A percentile compares a stretch with the other conserved stretches of the same genome.
These are phyloP conservation scores for Drosophila acutilabella DNA, from an alignment of 2,888 invertebrate species.

Conservation along the genomic window DNA sequence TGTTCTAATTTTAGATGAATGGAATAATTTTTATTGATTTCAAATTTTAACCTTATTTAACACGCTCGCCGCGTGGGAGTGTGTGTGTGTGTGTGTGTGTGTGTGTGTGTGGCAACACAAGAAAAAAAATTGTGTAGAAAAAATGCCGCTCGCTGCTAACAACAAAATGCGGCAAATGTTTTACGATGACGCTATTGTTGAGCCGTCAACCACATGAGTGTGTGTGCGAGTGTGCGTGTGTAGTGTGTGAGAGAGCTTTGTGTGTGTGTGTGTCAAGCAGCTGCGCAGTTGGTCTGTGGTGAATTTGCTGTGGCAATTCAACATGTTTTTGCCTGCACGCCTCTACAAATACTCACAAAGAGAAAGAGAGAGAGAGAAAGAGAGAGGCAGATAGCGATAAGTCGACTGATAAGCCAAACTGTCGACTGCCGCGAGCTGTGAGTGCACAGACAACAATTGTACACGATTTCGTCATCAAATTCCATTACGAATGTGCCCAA, in stretches of 20 bases:
- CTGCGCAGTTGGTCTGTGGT: constrained; percentile 66
- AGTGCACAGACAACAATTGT: constrained; percentile 62
- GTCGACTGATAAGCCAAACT: constrained; percentile 57
- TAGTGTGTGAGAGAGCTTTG: neutral
- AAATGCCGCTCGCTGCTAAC: constrained; percentile 70
- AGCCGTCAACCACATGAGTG: constrained; percentile 38
- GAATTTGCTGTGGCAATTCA: constrained; percentile 58
- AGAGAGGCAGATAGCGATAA: constrained; percentile 1
- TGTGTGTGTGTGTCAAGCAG: constrained; percentile 30
- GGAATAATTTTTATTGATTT: constrained; percentile 84
- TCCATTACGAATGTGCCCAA: constrained; percentile 27
- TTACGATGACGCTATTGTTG: constrained; percentile 80
- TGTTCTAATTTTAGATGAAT: constrained; percentile 84
- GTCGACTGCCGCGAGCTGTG: constrained; percentile 40
- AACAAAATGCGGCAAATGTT: constrained; percentile 77
- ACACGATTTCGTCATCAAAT: constrained; percentile 64
- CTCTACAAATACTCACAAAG: neutral
- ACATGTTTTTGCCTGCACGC: constrained; percentile 68
- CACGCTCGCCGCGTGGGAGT: constrained; percentile 46
- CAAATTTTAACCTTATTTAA: constrained; percentile 82
- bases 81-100: constrained; percentile 18
- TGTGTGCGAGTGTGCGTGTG: constrained; percentile 14
- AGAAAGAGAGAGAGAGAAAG: constrained; percentile 15
- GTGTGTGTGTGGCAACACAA: constrained; percentile 25
- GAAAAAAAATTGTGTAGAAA: constrained; percentile 9